Evolutionary conservation across 2,113 vertebrate genomes (phyloP), one percentile per base, ranked within the genome.

Genomic region (Actenoides lindsayi): DNA sequence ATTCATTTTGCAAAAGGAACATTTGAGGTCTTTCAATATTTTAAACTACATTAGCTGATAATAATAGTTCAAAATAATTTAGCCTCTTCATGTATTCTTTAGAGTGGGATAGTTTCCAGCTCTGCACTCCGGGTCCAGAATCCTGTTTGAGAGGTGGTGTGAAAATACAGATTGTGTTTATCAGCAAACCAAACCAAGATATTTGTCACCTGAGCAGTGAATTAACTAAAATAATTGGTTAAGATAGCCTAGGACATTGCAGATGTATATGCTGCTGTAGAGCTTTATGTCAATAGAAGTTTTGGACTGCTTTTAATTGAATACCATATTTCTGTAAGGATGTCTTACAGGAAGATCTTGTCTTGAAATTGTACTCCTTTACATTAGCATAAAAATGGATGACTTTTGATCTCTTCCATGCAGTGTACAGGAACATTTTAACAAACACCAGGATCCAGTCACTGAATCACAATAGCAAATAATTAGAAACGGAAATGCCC

Each of bases 401-500:
- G 68, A 87, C 19, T 95, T 94, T 33, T 92, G 73, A 67, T 89
- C 62, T 73, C 8, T 87, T 89, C 57, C 2, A 1, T 87, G 37
- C 30, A 73, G 19, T 0, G 0, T 84, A 75, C 31, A 87, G 73
- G 51, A 95, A 37, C 23, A 84, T 79, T 96, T 95, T 79, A n/a
- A 69, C 31, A 90, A 87, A 94, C 42, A 75, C 1, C 17, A 78
- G 77, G 33, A 83, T 79, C 41, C 31, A 94, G 73, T 94, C 48
- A 50, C 17, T 89, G 86, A 93, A 87, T 92, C 80, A 84, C 41
- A 87, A 53, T 33, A 82, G 77, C 57, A 92, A 91, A 91, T 93
- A 95, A 94, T 96, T 84, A 76, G 76, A 92, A 92, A 89, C 0
- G 33, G 91, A 94, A 96, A 84, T 79, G 10, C 28, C 75, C 70